Evolutionary conservation across 2,113 vertebrate species (phyloP), one percentile per base, ranked within the genome.

Genomic region (Pygathrix nemaeus): DNA sequence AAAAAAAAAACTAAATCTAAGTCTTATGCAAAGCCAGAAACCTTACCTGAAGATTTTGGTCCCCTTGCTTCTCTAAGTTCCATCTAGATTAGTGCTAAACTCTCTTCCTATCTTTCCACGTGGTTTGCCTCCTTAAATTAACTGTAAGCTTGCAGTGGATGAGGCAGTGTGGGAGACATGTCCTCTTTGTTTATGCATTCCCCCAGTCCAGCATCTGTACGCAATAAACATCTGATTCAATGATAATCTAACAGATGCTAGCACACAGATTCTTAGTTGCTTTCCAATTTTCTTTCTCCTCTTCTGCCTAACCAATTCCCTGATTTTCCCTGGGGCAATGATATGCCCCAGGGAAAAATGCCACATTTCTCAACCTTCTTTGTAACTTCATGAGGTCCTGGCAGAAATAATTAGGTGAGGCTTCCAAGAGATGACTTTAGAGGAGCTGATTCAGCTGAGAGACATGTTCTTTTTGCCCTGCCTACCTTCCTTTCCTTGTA

Each of bases 71-170:
- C 73, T 87, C 38, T 79, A 25, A 92, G 57, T 93, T 94, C 50
- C 55, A 80, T 92, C 85, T 93, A 95, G 8, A 90, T 93, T 84
- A 92, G 27, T 68, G 59, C 59, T n/a, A 93, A 91, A 57, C 80
- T 96, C 43, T 87, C 61, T 84, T 85, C 30, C 90, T 72, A 73
- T 50, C 88, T 82, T n/a, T 27, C 61, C 64, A 66, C 35, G 55
- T 40, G 30, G 57, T 94, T 90, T 87, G 17, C 57, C 35, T 93
- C n/a, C 38, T 83, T 75, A 84, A 73, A 59, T 92, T 78, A 90
- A 82, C 8, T 50, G 6, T 81, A 94, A 90, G 16, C 52, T 93
- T 4, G 18, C 55, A 82, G 45, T 13, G 55, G n/a, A 86, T 79
- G 43, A 64, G 38, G 3, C 38, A 14, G 38, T 12, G 30, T 66